Conservation (phyloP, 2,888 invertebrate genomes). For the Noctua fimbriata region DNA sequence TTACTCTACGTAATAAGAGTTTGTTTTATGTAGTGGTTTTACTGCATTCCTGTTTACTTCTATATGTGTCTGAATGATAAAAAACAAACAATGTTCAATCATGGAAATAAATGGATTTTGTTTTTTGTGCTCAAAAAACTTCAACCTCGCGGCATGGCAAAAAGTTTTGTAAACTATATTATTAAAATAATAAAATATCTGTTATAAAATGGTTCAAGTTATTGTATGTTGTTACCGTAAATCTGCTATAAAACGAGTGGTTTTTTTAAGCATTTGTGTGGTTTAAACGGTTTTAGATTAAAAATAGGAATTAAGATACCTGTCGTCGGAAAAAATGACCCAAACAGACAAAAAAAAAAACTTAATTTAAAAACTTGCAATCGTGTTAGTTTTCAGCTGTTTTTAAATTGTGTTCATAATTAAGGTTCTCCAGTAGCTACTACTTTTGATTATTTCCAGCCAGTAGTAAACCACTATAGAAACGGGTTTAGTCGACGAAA, state of each 20-base stretch:
- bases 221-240: conserved; percentile 41
- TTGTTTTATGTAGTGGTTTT: conserved; percentile 51
- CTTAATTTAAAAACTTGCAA: neutral
- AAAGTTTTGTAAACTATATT: conserved; percentile 46
- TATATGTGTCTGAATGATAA: conserved; percentile 40
- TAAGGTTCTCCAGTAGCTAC: neutral
- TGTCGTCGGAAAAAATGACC: neutral
- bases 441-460: neutral
- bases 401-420: neutral
- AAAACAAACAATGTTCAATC: conserved; percentile 63
- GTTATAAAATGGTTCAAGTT: conserved; percentile 48
- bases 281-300: conserved; percentile 25
- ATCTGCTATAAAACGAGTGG: conserved; percentile 28
- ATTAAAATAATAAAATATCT: conserved; percentile 40
- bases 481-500: too few species aligned
- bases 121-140: conserved; percentile 53
- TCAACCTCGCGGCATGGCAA: conserved; percentile 42
- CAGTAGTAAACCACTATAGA: too few species aligned
- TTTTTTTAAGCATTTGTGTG: conserved; percentile 29
- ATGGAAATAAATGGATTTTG: conserved; percentile 59
- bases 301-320: conserved; percentile 4
- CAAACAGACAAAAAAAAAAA: neutral
- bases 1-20: conserved; percentile 55
- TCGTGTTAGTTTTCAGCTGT: neutral
- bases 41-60: conserved; percentile 49